Conservation (phyloP, 2,113 vertebrate genomes). For the Paratilapia polleni region DNA sequence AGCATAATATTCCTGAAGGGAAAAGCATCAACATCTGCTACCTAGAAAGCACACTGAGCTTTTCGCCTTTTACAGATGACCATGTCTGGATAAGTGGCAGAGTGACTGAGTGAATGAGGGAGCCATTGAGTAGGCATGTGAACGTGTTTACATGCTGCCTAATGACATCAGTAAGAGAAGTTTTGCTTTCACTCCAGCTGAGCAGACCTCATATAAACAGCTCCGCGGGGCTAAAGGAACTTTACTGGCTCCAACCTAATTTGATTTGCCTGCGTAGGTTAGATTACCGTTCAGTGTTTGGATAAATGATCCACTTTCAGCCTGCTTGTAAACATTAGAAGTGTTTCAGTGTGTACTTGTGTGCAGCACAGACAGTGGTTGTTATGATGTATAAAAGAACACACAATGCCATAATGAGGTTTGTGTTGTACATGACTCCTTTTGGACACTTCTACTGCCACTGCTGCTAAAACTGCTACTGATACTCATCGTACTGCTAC, state of each 20-base stretch:
- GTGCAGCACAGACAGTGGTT: background rate
- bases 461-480: background rate
- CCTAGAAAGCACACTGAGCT: background rate
- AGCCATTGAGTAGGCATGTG: constrained; percentile 33
- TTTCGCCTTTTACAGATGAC: constrained; percentile 2
- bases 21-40: constrained; percentile 1
- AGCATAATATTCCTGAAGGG: background rate
- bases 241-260: constrained; percentile 53
- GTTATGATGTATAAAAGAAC: constrained; percentile 21
- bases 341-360: constrained; percentile 33
- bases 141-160: constrained; percentile 60
- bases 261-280: constrained; percentile 53
- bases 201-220: constrained; percentile 60
- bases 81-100: constrained; percentile 3
- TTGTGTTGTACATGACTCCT: background rate
- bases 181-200: constrained; percentile 58
- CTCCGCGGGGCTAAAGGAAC: constrained; percentile 34
- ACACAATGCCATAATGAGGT: constrained; percentile 19
- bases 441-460: background rate
- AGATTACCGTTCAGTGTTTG: constrained; percentile 54
- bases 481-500: background rate
- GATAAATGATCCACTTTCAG: constrained; percentile 57
- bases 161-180: constrained; percentile 60
- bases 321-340: constrained; percentile 49
- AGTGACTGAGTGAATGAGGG: constrained; percentile 39